Evolutionary conservation across 2,888 invertebrate species (phyloP).

Genomic region (Cacoxenus indagator): DNA sequence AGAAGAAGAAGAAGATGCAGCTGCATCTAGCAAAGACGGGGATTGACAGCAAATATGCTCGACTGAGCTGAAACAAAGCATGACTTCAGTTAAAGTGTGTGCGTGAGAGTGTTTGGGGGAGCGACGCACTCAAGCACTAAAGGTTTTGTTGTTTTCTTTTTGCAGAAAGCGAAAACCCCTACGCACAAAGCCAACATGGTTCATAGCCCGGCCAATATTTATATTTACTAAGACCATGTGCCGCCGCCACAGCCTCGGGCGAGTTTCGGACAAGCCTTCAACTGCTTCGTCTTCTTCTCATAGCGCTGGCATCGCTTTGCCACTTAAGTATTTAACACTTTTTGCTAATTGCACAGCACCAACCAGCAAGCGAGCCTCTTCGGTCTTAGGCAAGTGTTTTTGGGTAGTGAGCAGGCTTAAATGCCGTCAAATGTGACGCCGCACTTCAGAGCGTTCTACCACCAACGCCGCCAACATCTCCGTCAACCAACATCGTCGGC

Average conservation of each 20-base stretch:
- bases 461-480: constrained; percentile 49
- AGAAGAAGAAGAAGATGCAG: constrained; percentile 32
- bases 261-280: not conserved
- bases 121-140: constrained; percentile 8
- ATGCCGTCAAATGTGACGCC: constrained; percentile 25
- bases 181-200: constrained; percentile 38
- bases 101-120: constrained; percentile 37
- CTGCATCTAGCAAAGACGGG: not conserved
- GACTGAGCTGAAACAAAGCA: constrained; percentile 61
- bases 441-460: not conserved
- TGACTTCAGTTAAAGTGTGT: not conserved
- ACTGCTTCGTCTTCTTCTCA: not conserved
- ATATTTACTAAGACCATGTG: not conserved
- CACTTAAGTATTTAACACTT: constrained; percentile 65
- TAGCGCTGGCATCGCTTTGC: constrained; percentile 43
- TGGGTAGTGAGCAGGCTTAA: constrained; percentile 18
- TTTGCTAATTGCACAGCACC: constrained; percentile 57
- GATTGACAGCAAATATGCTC: constrained; percentile 54
- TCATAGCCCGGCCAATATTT: constrained; percentile 1
- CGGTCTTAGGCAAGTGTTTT: not conserved
- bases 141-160: constrained; percentile 3
- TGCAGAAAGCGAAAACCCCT: constrained; percentile 54
- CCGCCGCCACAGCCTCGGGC: not conserved
- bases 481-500: constrained; percentile 23
- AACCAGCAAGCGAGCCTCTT: constrained; percentile 1